Conservation (phyloP, 1,140 invertebrate genomes). For the Heliothis virescens region DNA sequence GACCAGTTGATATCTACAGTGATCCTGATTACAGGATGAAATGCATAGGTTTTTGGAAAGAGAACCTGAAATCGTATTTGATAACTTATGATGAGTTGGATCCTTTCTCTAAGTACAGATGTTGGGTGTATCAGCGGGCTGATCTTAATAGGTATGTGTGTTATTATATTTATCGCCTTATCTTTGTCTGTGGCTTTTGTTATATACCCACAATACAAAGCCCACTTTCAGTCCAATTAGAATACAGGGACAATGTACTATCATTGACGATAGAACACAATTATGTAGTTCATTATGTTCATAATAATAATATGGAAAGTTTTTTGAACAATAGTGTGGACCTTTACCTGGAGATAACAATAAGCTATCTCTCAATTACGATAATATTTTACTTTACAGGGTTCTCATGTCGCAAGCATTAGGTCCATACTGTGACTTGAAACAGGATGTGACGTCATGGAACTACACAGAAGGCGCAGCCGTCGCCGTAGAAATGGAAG, state of each 20-base stretch:
- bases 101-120: conserved; percentile 97
- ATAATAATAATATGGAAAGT: too few species aligned
- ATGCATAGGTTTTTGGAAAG: conserved; percentile 99
- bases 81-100: conserved; percentile 99
- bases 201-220: too few species aligned
- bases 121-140: conserved; percentile 98
- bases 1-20: conserved; percentile 97
- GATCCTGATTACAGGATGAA: conserved; percentile 98
- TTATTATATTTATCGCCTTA: not conserved
- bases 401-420: conserved; percentile 89
- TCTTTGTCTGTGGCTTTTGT: too few species aligned
- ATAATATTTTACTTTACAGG: conserved; percentile 56
- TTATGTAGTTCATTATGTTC: not conserved
- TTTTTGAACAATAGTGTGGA: too few species aligned
- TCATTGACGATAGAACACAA: too few species aligned
- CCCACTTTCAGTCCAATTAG: too few species aligned
- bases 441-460: conserved; percentile 95
- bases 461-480: conserved; percentile 96
- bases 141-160: conserved; percentile 93
- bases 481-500: conserved; percentile 95
- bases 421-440: conserved; percentile 95
- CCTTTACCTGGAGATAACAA: too few species aligned
- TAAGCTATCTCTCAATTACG: not conserved
- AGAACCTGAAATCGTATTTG: conserved; percentile 98
- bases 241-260: too few species aligned